Conservation (phyloP, 2,797 vertebrate genomes). For the Sorex maritimensis region DNA sequence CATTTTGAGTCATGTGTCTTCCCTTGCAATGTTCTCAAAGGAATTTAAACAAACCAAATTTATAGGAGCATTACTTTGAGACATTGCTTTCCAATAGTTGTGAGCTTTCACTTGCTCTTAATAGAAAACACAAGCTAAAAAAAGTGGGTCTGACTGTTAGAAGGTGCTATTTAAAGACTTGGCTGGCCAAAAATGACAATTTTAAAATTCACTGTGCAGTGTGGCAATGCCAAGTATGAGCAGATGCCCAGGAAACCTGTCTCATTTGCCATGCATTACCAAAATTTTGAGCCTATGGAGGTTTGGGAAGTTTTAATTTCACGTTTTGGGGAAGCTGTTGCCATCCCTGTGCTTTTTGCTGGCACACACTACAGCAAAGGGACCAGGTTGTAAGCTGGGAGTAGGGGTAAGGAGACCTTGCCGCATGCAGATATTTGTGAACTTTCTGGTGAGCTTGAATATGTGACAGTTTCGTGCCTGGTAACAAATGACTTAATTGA, state of each 20-base stretch:
- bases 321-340: constrained; percentile 6
- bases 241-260: constrained; percentile 74
- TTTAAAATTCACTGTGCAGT: constrained; percentile 68
- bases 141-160: not conserved
- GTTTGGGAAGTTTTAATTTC: constrained; percentile 60
- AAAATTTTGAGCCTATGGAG: constrained; percentile 47
- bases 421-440: not conserved
- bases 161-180: constrained; percentile 75
- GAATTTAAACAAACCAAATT: constrained; percentile 74
- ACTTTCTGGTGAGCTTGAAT: constrained; percentile 24
- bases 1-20: constrained; percentile 57
- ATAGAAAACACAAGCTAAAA: constrained; percentile 57
- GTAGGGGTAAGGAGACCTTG: not conserved
- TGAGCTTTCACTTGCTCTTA: constrained; percentile 52
- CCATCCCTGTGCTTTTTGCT: constrained; percentile 13
- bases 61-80: constrained; percentile 59
- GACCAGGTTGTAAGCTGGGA: not conserved
- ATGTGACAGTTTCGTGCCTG: not conserved
- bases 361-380: not conserved
- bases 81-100: constrained; percentile 68
- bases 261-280: constrained; percentile 46
- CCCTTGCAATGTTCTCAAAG: constrained; percentile 61
- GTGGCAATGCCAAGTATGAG: constrained; percentile 51
- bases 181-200: constrained; percentile 60
- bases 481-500: not conserved